These are phyloP conservation scores for Cotesia congregata DNA, from an alignment of 2,888 invertebrate genomes.

Conservation along the genomic window DNA sequence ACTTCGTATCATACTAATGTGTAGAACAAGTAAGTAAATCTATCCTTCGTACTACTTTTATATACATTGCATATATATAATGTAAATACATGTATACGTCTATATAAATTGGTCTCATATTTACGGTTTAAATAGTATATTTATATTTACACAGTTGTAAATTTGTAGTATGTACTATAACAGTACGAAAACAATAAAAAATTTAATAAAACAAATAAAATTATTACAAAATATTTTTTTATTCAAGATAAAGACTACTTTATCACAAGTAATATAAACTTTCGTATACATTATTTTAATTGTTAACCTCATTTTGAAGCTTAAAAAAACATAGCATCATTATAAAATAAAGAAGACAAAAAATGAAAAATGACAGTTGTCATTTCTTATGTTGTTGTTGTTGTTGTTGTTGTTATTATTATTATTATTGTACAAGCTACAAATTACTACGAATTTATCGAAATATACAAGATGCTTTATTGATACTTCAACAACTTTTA, in stretches of 20 bases:
- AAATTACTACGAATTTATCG: background rate
- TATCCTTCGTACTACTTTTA: conserved; percentile 38
- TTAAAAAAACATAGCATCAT: background rate
- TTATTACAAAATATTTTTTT: conserved; percentile 1
- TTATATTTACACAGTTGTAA: background rate
- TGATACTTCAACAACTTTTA: conserved; percentile 9
- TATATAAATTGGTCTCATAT: background rate
- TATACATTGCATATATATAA: conserved; percentile 23
- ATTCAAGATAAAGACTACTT: conserved; percentile 28
- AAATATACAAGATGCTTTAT: background rate
- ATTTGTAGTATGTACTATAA: background rate
- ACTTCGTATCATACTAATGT: conserved; percentile 31
- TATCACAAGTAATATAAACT: conserved; percentile 26
- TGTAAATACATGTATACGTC: background rate
- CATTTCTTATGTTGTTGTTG: background rate
- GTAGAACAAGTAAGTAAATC: conserved; percentile 8
- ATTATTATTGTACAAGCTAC: background rate
- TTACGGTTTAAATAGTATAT: background rate
- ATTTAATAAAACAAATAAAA: background rate
- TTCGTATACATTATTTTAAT: background rate
- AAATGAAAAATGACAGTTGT: background rate
- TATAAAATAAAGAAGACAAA: background rate
- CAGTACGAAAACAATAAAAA: background rate
- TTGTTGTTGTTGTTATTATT: too few species aligned
- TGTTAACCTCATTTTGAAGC: conserved; percentile 17